Evolutionary conservation across 2,888 invertebrate species (phyloP), one percentile per base, ranked within the genome.

Genomic region (Lingula anatina): DNA sequence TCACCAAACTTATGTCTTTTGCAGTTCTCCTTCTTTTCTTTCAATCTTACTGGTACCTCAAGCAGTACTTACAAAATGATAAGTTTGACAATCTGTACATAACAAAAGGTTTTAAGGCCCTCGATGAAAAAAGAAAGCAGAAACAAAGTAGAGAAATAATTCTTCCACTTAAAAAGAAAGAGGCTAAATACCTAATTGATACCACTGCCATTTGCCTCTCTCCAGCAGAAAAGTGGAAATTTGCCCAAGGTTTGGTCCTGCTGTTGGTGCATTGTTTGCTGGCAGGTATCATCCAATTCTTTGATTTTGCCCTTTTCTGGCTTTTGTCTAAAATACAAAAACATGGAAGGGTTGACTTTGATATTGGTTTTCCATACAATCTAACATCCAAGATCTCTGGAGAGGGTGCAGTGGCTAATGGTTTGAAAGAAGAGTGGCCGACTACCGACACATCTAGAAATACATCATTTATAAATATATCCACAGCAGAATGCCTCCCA

Each of bases 81-180:
- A 59, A 58, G 1, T 69, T 60, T 40, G 70, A 70, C 49, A 69
- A 70, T 46, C 49, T 61, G 20, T 70, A 69, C 53, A 61, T 70
- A 37, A 62, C 66, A 4, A 50, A 49, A 9, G 55, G 54, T 26
- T 68, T 69, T 46, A 50, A 48, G n/a, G 41, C 50, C 9, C 43
- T 68, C n/a, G 70, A 70, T 41, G 47, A 53, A 27, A 47, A 56
- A 37, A 46, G 55, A n/a, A 51, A 51, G 5, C 49, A 51, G 15
- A 24, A 50, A 4, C n/a, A n/a, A n/a, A 57, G 60, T 5, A 49
- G 51, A 15, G 55, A 56, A 20, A 49, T 36, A 5, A 52, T 68
- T n/a, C 49, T 70, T 15, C 70, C 70, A 5, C 53, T 70, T 31
- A 62, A 62, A 47, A 51, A 52, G n/a, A 62, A 59, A 25, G 70